Evolutionary conservation across 1,140 invertebrate genomes (phyloP), one percentile per base, ranked within the genome.

Genomic region (Aphaenogaster ashmeadi): DNA sequence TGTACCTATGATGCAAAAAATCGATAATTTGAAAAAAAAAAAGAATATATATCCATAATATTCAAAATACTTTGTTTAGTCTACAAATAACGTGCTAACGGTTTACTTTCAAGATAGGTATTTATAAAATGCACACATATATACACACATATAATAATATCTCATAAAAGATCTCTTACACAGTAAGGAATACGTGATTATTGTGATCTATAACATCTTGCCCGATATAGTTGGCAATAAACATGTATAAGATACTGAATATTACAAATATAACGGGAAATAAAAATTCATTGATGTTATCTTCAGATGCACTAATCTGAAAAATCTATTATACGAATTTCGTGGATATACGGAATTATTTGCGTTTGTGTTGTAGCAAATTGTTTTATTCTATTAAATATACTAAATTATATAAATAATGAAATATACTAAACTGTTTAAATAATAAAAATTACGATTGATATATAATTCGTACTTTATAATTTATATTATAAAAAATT

Each of bases 141-240:
- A 44, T 56, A 2, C 13, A 52, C 3, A 18, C 15, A 36, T 41
- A 41, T n/a, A 41, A n/a, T 21, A 8, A 27, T 8, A 47, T 36
- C 3, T 74, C 9, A 56, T 38, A 21, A 38, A 21, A 56, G 27
- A 6, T 41, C 3, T 58, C 52, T 77, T 77, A 77, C 74, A 8
- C 54, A 3, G 74, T 18, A 58, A 44, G 2, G n/a, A 60, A 44
- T 60, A 77, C 6, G 2, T 60, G 11, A 11, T 36, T 60, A 36
- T 38, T 77, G 15, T 77, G 74, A 50, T 77, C 74, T 15, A 38
- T 77, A 33, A 77, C 0, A 27, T 77, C 0, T 58, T 77, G 74
- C 3, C 36, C 21, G 5, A 44, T 3, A 33, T 77, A 77, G 8
- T 77, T 77, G 1, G 38, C 54, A 5, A 7, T 3, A 2, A 77